Percentiles rank a stretch among this genome's conserved stretches.
phyloP scores from a whole-genome alignment of 2,888 invertebrate genomes.

The Diadegma fenestrale region DNA sequence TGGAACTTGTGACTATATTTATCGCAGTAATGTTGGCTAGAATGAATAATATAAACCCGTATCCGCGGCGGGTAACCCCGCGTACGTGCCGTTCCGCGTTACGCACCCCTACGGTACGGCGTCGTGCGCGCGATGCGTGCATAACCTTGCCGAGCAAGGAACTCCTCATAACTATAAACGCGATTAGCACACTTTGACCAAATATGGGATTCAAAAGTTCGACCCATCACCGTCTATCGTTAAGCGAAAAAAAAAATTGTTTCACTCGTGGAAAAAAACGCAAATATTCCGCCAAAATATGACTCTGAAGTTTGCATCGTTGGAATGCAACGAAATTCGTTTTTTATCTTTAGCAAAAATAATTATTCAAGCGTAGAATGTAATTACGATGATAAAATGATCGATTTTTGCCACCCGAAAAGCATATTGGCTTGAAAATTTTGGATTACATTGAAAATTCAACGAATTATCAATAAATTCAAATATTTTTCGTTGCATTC shows the following conservation, averaged over 20 bases:
- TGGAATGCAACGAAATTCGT: too few species aligned
- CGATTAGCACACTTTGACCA: slow-evolving; percentile 18
- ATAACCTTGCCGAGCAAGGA: slow-evolving; percentile 26
- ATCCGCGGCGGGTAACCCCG: slow-evolving; percentile 41
- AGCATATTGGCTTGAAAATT: too few species aligned
- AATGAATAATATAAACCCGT: slow-evolving; percentile 36
- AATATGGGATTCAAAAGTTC: not conserved
- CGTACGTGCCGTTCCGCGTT: slow-evolving; percentile 63
- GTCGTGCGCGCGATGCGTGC: slow-evolving; percentile 37
- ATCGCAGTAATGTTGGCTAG: not conserved
- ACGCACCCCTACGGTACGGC: slow-evolving; percentile 67
- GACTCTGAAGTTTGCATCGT: too few species aligned
- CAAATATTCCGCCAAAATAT: too few species aligned
- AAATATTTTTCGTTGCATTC: too few species aligned
- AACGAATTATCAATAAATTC: too few species aligned
- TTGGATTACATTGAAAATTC: too few species aligned
- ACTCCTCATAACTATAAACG: slow-evolving; percentile 12
- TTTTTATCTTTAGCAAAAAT: too few species aligned
- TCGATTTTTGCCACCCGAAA: too few species aligned
- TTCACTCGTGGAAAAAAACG: not conserved
- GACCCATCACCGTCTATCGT: not conserved
- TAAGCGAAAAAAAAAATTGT: too few species aligned
- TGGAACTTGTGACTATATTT: slow-evolving; percentile 13
- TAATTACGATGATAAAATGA: too few species aligned
- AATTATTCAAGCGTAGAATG: too few species aligned